Evolutionary conservation across 2,888 invertebrate genomes (phyloP).

Genomic region (Rhaphigaster nebulosa): DNA sequence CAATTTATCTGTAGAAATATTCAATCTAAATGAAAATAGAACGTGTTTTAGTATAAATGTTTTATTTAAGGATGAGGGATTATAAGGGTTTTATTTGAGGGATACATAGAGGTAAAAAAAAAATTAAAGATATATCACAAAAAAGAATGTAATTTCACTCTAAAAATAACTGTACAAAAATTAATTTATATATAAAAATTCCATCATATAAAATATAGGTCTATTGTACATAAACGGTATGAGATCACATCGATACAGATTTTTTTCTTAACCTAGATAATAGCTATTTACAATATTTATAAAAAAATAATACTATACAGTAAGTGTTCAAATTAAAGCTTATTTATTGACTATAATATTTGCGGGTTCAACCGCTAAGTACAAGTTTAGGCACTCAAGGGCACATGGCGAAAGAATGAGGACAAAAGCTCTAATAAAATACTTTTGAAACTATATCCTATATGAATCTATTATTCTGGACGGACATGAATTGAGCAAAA

Average conservation of each 20-base stretch:
- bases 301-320: constrained; percentile 31
- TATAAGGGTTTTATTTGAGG: too few species aligned
- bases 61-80: neutral
- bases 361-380: neutral
- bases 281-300: constrained; percentile 52
- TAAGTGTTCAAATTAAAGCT: constrained; percentile 47
- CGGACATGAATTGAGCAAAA: neutral
- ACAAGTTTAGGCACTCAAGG: neutral
- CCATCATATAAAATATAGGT: constrained; percentile 24
- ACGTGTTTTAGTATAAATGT: neutral
- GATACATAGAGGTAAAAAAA: neutral
- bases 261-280: constrained; percentile 42
- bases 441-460: neutral
- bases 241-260: constrained; percentile 55
- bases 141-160: constrained; percentile 51
- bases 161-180: constrained; percentile 54
- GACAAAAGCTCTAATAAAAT: neutral
- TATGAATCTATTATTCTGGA: neutral
- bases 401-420: neutral
- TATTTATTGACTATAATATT: constrained; percentile 48
- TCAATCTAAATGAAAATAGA: neutral
- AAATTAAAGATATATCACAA: neutral
- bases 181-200: constrained; percentile 50
- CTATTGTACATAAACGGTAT: constrained; percentile 16
- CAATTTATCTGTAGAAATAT: neutral